A percentile compares a stretch with the other conserved stretches of the same genome.
These are phyloP conservation scores for Phymastichus coffea DNA, from an alignment of 1,140 invertebrate species.

Conservation along the genomic window DNA sequence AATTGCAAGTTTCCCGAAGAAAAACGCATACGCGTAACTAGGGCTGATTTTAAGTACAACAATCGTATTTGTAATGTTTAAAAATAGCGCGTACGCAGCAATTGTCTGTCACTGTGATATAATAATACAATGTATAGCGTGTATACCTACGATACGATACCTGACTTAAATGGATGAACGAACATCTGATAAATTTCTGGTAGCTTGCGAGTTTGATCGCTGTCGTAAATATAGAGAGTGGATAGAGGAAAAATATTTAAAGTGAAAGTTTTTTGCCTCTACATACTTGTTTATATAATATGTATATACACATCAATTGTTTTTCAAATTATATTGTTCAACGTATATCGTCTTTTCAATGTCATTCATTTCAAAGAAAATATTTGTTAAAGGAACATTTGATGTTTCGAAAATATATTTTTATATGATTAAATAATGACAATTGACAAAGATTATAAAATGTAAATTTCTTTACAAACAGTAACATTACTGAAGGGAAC, in stretches of 20 bases:
- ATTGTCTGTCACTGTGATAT: constrained; percentile 36
- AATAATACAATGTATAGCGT: constrained; percentile 16
- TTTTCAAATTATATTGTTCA: background rate
- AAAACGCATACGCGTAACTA: background rate
- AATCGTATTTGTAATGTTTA: background rate
- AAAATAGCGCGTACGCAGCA: constrained; percentile 26
- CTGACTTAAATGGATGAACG: too few species aligned
- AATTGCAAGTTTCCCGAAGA: background rate
- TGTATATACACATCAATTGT: background rate
- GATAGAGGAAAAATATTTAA: background rate
- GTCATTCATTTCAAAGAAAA: too few species aligned
- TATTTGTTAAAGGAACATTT: too few species aligned
- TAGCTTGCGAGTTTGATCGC: constrained; percentile 15
- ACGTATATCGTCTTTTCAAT: too few species aligned
- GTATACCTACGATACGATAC: constrained; percentile 17
- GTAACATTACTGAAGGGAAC: too few species aligned
- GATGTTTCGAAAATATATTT: too few species aligned
- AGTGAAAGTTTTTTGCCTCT: background rate
- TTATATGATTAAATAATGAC: too few species aligned
- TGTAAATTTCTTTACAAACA: too few species aligned
- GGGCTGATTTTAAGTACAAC: background rate
- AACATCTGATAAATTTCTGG: constrained; percentile 27
- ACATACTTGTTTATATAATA: background rate
- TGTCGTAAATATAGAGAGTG: constrained; percentile 7
- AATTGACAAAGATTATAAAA: too few species aligned